These are phyloP conservation scores for Pipistrellus kuhlii DNA, from an alignment of 2,797 vertebrate species.

Conservation along the genomic window DNA sequence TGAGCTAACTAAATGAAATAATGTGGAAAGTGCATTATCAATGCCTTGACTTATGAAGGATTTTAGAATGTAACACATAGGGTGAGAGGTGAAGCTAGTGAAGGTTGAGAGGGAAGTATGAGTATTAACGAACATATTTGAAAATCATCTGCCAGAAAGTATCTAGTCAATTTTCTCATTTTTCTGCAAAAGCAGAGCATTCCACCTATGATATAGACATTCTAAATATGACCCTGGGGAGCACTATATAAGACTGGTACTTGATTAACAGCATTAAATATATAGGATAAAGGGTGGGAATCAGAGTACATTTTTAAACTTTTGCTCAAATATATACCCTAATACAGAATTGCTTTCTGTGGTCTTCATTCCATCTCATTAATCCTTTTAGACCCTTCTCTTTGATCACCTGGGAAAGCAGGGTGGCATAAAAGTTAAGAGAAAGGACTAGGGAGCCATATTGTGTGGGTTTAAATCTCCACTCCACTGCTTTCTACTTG, in stretches of 20 bases:
- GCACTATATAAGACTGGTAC: neutral
- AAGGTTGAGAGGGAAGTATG: neutral
- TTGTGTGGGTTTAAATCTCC: neutral
- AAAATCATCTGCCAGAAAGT: neutral
- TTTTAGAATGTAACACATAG: constrained; percentile 4
- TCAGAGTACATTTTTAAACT: neutral
- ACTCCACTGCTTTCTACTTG: neutral
- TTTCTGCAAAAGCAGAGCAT: constrained; percentile 50
- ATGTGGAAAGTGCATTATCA: constrained; percentile 6
- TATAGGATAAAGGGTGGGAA: neutral
- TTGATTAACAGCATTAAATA: neutral
- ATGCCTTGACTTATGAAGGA: neutral
- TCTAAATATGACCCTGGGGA: neutral
- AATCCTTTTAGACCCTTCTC: neutral
- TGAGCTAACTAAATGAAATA: constrained; percentile 47
- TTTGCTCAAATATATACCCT: neutral
- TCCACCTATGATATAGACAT: neutral
- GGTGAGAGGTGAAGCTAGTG: neutral
- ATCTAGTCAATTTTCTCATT: constrained; percentile 8
- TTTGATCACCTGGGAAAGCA: neutral
- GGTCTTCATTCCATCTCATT: neutral
- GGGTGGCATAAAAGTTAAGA: neutral
- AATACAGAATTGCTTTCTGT: neutral
- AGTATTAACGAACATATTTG: neutral
- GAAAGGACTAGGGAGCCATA: neutral